A percentile compares a stretch with the other conserved stretches of the same genome.
phyloP scores from a whole-genome alignment of 2,888 invertebrate species.

The Myathropa florea region DNA sequence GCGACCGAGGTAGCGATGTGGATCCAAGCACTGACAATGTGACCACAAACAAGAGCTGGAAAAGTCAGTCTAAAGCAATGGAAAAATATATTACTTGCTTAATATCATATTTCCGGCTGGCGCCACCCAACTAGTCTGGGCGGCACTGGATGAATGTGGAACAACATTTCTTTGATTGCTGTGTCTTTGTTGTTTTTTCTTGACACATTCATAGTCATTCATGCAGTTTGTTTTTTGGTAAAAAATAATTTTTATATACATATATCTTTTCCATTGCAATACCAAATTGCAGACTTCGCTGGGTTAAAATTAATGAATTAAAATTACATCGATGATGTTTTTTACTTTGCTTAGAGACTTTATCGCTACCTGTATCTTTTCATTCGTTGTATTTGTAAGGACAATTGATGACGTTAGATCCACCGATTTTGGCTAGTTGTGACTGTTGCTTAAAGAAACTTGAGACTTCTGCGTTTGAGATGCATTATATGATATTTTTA shows the following conservation, averaged over 20 bases:
- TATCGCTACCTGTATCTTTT: too few species aligned
- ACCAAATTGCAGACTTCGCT: too few species aligned
- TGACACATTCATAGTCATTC: constrained; percentile 7
- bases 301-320: too few species aligned
- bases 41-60: not conserved
- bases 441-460: too few species aligned
- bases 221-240: not conserved
- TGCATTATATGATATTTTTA: too few species aligned
- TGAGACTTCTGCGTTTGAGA: too few species aligned
- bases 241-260: not conserved
- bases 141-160: not conserved
- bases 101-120: constrained; percentile 45
- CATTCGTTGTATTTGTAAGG: too few species aligned
- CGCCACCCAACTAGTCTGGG: constrained; percentile 31
- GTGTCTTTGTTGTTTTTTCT: not conserved
- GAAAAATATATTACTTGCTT: constrained; percentile 25
- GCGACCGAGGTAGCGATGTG: not conserved
- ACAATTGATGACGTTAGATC: too few species aligned
- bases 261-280: not conserved
- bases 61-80: not conserved
- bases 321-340: too few species aligned
- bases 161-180: constrained; percentile 8
- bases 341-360: too few species aligned
- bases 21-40: not conserved
- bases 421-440: too few species aligned